phyloP scores from a whole-genome alignment of 92 coral and sea anemone genomes.

The Siderastrea radians region DNA sequence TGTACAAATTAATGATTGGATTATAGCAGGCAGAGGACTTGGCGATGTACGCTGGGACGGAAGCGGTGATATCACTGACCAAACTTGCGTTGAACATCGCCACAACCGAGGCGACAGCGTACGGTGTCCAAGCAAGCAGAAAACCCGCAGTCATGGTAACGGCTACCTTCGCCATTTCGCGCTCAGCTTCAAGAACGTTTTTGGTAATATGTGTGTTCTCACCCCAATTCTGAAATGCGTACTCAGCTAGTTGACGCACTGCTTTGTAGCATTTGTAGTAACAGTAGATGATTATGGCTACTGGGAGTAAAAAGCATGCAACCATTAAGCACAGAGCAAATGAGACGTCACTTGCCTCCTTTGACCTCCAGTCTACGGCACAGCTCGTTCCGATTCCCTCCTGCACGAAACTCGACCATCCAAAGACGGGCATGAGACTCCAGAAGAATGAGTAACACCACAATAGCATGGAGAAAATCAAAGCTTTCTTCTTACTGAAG shows the following conservation, averaged over 20 bases:
- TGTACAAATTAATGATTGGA: constrained; percentile 27
- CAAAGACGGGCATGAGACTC: constrained; percentile 36
- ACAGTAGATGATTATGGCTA: constrained; percentile 9
- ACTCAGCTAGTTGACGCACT: not conserved
- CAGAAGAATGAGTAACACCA: constrained; percentile 47
- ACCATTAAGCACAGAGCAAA: constrained; percentile 11
- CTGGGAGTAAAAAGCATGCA: constrained; percentile 36
- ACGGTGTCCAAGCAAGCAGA: constrained; percentile 52
- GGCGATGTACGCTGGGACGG: constrained; percentile 53
- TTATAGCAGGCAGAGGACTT: constrained; percentile 54
- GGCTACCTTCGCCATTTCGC: constrained; percentile 25
- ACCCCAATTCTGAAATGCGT: constrained; percentile 35
- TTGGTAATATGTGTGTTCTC: not conserved
- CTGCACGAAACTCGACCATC: constrained; percentile 37
- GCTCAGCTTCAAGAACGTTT: constrained; percentile 15
- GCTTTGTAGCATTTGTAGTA: constrained; percentile 1
- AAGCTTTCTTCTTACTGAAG: constrained; percentile 27
- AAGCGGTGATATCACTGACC: constrained; percentile 29
- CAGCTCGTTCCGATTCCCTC: constrained; percentile 60
- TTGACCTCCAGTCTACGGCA: constrained; percentile 30
- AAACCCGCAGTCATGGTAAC: constrained; percentile 25
- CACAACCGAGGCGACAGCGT: constrained; percentile 18
- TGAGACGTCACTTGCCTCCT: not conserved
- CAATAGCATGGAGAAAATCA: not conserved
- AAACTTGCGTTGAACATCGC: constrained; percentile 7